Evolutionary conservation across 1,140 invertebrate genomes (phyloP).

Genomic region (Drosophila ironensis): DNA sequence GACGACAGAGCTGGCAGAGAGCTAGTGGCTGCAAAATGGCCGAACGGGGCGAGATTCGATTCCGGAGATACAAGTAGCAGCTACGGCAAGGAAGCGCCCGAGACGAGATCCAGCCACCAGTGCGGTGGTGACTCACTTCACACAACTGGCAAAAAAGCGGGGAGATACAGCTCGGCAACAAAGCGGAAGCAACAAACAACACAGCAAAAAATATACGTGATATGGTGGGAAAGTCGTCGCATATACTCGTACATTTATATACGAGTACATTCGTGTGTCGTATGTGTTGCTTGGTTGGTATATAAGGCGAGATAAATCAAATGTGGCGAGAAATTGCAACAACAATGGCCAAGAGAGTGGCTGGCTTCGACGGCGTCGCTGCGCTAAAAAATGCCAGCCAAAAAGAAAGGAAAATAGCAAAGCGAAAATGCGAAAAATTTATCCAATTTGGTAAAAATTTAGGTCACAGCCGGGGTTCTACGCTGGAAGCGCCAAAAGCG

Average conservation of each 20-base stretch:
- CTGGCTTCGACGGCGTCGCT: slow-evolving; percentile 32
- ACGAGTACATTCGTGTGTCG: no score
- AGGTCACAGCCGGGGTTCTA: slow-evolving; percentile 69
- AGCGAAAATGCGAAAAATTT: slow-evolving; percentile 81
- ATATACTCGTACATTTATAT: slow-evolving; percentile 18
- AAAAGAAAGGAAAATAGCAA: slow-evolving; percentile 38
- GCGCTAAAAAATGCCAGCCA: slow-evolving; percentile 23
- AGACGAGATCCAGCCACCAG: slow-evolving; percentile 9
- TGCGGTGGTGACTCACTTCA: slow-evolving; percentile 72
- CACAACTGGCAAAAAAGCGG: slow-evolving; percentile 24
- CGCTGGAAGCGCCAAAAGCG: slow-evolving; percentile 64
- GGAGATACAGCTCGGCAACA: slow-evolving; percentile 23
- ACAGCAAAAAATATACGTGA: slow-evolving; percentile 39
- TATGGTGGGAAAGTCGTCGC: slow-evolving; percentile 34
- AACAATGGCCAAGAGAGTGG: slow-evolving; percentile 50
- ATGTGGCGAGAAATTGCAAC: slow-evolving; percentile 80
- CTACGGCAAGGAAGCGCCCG: slow-evolving; percentile 42
- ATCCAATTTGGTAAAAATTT: slow-evolving; percentile 82
- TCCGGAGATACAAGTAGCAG: slow-evolving; percentile 74
- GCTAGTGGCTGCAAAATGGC: slow-evolving; percentile 46
- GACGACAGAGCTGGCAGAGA: slow-evolving; percentile 49
- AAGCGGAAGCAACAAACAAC: slow-evolving; percentile 46
- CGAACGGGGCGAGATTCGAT: slow-evolving; percentile 67
- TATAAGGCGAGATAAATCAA: slow-evolving; percentile 78
- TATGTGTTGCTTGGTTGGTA: slow-evolving; percentile 42